These are phyloP conservation scores for Octopus sinensis DNA, from an alignment of 1,140 invertebrate genomes.

Conservation along the genomic window DNA sequence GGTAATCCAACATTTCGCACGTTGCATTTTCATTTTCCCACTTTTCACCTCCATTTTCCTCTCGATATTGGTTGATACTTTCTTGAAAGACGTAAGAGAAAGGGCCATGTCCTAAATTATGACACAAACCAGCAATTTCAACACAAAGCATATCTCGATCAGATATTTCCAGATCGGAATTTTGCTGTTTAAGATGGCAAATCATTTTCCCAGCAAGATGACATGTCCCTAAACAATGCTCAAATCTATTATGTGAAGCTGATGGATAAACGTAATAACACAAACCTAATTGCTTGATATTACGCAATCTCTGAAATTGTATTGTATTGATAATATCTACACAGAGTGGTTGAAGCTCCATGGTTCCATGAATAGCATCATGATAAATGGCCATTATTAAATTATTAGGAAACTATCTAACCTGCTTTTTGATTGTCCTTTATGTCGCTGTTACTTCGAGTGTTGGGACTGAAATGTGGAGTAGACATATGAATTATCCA, in stretches of 20 bases:
- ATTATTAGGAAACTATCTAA: no score
- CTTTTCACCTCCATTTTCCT: neutral
- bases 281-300: constrained; percentile 64
- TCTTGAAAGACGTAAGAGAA: constrained; percentile 34
- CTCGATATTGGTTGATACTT: neutral
- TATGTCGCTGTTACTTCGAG: no score
- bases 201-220: no score
- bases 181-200: no score
- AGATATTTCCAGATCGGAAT: no score
- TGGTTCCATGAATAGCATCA: constrained; percentile 62
- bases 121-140: constrained; percentile 67
- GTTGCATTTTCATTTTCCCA: neutral
- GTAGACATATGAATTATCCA: no score
- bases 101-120: constrained; percentile 64
- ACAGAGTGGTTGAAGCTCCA: constrained; percentile 56
- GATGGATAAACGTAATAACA: no score
- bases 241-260: no score
- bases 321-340: constrained; percentile 65
- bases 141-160: constrained; percentile 63
- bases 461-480: no score
- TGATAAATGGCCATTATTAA: no score
- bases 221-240: no score
- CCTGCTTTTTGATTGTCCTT: no score
- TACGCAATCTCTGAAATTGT: constrained; percentile 65
- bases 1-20: neutral